Percentiles rank a stretch among this genome's conserved stretches.
phyloP scores from a whole-genome alignment of 2,888 invertebrate species.

The Lymantria dispar region DNA sequence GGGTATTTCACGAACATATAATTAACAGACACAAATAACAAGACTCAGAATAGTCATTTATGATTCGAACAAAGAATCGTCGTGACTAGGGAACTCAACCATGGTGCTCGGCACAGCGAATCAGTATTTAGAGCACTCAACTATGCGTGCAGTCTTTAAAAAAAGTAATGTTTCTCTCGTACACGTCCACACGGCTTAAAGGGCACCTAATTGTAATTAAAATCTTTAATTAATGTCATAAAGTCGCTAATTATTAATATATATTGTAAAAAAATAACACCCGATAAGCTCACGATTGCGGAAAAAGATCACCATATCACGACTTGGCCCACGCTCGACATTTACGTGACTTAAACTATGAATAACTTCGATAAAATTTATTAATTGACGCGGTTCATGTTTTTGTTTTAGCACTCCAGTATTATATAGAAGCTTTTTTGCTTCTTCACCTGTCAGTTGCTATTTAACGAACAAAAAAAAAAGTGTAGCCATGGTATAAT shows the following conservation, averaged over 20 bases:
- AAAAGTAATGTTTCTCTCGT: no score
- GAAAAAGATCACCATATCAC: conserved; percentile 59
- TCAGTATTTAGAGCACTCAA: no score
- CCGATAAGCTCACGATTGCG: conserved; percentile 58
- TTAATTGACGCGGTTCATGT: conserved; percentile 29
- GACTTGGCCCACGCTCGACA: conserved; percentile 40
- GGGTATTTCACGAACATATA: no score
- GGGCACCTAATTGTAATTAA: no score
- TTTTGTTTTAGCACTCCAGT: conserved; percentile 25
- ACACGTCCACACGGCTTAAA: no score
- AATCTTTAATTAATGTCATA: not conserved
- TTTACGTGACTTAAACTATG: conserved; percentile 44
- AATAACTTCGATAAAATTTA: conserved; percentile 23
- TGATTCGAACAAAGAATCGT: no score
- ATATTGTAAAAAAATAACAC: conserved; percentile 7
- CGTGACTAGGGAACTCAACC: no score
- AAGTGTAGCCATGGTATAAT: conserved; percentile 5
- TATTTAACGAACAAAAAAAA: conserved; percentile 8
- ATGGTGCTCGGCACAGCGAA: no score
- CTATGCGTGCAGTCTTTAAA: no score
- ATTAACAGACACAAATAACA: no score
- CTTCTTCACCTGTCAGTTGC: conserved; percentile 1
- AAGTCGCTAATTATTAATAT: not conserved
- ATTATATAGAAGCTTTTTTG: conserved; percentile 12
- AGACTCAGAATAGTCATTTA: no score